A percentile compares a stretch with the other conserved stretches of the same genome.
Conservation (phyloP, 1,140 invertebrate genomes). For the Tetramorium simillimum region DNA sequence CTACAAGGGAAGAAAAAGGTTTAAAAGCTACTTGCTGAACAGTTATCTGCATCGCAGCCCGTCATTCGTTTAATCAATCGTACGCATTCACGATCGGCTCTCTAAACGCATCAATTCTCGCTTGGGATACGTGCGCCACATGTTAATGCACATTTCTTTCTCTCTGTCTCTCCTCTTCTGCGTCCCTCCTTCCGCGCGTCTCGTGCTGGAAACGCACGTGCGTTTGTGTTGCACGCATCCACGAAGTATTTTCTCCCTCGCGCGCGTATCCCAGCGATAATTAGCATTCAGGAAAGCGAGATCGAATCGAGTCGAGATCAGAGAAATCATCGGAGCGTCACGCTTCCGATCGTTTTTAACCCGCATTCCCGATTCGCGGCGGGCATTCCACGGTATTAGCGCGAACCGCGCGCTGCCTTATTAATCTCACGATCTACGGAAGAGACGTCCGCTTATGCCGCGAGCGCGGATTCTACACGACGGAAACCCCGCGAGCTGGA, state of each 20-base stretch:
- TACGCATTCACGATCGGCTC: conserved; percentile 40
- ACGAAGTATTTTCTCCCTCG: conserved; percentile 17
- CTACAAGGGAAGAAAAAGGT: neutral
- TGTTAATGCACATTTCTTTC: conserved; percentile 57
- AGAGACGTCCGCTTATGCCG: conserved; percentile 1
- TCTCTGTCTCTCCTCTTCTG: neutral
- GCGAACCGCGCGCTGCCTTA: conserved; percentile 25
- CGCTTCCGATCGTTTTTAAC: conserved; percentile 28
- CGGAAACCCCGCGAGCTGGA: conserved; percentile 5
- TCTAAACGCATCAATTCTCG: conserved; percentile 59
- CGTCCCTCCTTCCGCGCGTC: neutral
- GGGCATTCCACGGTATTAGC: conserved; percentile 55
- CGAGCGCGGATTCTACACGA: conserved; percentile 36
- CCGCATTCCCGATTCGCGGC: conserved; percentile 39
- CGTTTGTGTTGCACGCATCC: neutral
- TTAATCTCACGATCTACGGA: conserved; percentile 60
- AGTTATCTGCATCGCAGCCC: conserved; percentile 12
- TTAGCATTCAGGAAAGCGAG: conserved; percentile 45
- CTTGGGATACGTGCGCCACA: conserved; percentile 54
- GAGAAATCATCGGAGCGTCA: conserved; percentile 14
- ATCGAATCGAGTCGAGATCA: conserved; percentile 33
- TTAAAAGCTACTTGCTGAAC: conserved; percentile 15
- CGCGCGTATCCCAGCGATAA: conserved; percentile 37
- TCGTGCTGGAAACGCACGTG: neutral
- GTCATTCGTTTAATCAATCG: conserved; percentile 48